Conservation (phyloP, 2,888 invertebrate genomes). For the Frankliniella fusca region DNA sequence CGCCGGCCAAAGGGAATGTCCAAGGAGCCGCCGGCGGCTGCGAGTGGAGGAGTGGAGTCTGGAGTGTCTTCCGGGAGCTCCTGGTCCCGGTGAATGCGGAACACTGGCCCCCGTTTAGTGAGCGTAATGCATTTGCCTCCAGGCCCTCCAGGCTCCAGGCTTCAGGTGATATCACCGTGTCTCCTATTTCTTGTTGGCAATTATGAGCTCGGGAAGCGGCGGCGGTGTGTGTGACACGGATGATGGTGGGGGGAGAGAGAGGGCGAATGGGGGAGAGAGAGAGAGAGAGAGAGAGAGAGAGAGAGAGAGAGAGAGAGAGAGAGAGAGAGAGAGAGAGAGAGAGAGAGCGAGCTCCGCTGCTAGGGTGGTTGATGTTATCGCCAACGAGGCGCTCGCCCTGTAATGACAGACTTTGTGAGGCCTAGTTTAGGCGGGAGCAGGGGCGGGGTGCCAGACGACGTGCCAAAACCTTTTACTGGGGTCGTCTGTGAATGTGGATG, state of each 20-base stretch:
- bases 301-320: conserved; percentile 10
- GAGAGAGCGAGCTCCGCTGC: neutral
- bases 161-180: neutral
- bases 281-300: neutral
- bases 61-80: neutral
- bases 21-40: neutral
- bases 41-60: neutral
- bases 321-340: neutral
- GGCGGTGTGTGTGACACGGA: no score
- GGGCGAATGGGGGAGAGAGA: no score
- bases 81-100: neutral
- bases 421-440: neutral
- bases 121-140: no score
- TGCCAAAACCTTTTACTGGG: no score
- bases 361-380: conserved; percentile 1
- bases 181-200: no score
- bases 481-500: no score
- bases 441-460: neutral
- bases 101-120: no score
- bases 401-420: conserved; percentile 3
- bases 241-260: neutral
- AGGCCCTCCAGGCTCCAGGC: no score
- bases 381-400: neutral
- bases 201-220: no score
- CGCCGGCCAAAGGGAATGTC: neutral